Conservation (phyloP, 2,888 invertebrate species). For the Pseudococcus longispinus region DNA sequence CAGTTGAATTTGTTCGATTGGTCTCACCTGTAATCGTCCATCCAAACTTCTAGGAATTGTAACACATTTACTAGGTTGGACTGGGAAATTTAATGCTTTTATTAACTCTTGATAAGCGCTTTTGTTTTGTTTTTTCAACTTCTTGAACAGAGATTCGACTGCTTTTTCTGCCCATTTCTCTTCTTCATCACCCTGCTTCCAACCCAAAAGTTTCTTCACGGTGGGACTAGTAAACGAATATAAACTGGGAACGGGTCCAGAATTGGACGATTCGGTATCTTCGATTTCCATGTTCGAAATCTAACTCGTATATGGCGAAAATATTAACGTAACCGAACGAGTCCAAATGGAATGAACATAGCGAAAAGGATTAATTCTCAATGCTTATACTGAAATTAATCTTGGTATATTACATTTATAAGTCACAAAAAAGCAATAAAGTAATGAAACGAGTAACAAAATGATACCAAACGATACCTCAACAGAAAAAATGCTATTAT, state of each 20-base stretch:
- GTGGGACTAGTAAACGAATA: constrained; percentile 96
- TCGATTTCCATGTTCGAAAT: constrained; percentile 40
- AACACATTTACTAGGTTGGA: constrained; percentile 94
- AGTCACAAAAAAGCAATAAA: no score
- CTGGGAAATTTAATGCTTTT: constrained; percentile 91
- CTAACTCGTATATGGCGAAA: background rate
- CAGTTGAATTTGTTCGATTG: background rate
- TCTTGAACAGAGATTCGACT: constrained; percentile 96
- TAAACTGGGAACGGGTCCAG: constrained; percentile 75
- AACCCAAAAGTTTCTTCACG: constrained; percentile 93
- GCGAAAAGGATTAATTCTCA: background rate
- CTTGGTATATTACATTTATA: no score
- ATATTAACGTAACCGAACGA: background rate
- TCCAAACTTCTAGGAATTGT: constrained; percentile 97
- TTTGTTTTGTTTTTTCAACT: constrained; percentile 87
- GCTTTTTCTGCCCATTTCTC: constrained; percentile 99
- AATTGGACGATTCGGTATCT: constrained; percentile 39
- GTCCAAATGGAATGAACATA: background rate
- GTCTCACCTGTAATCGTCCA: constrained; percentile 86
- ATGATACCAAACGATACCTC: no score
- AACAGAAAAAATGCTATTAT: no score
- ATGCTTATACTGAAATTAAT: no score
- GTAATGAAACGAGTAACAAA: no score
- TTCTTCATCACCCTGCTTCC: constrained; percentile 98
- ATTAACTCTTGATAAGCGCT: constrained; percentile 93